These are phyloP conservation scores for Notamacropus eugenii DNA, from an alignment of 2,797 vertebrate species.

Conservation along the genomic window DNA sequence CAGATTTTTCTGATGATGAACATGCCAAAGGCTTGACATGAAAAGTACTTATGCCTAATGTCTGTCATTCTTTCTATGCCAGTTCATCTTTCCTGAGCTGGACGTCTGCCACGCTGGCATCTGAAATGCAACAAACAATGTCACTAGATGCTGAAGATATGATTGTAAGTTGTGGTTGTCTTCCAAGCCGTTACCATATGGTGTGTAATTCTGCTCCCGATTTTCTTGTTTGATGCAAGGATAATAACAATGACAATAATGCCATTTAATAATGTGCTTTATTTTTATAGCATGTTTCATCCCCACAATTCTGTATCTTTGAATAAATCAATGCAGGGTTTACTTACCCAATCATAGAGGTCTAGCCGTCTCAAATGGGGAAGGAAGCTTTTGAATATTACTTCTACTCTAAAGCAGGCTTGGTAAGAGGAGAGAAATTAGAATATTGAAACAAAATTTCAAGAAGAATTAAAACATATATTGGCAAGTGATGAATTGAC, in stretches of 20 bases:
- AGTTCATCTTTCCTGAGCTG: constrained; percentile 85
- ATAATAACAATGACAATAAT: constrained; percentile 72
- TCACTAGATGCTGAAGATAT: constrained; percentile 73
- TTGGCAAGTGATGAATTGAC: background rate
- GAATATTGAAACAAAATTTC: constrained; percentile 64
- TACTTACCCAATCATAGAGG: constrained; percentile 26
- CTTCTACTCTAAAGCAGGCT: constrained; percentile 47
- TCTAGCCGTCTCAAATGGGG: constrained; percentile 44
- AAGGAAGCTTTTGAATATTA: constrained; percentile 36
- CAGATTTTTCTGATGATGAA: constrained; percentile 84
- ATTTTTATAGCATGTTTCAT: constrained; percentile 58
- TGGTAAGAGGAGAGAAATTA: constrained; percentile 54
- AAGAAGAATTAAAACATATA: constrained; percentile 53
- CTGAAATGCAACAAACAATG: constrained; percentile 80
- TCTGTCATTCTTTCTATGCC: constrained; percentile 85
- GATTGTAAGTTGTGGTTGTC: constrained; percentile 75
- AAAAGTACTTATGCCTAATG: constrained; percentile 85
- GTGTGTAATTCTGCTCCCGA: constrained; percentile 67
- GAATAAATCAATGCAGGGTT: constrained; percentile 26
- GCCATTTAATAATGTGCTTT: constrained; percentile 71
- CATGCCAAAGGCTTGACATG: constrained; percentile 85
- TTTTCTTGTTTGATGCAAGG: constrained; percentile 54
- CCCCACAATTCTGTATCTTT: constrained; percentile 55
- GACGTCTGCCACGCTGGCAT: constrained; percentile 81
- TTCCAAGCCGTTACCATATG: constrained; percentile 79